Percentiles rank a stretch among this genome's conserved stretches.
Evolutionary conservation across 2,113 vertebrate species (phyloP).

Genomic region (Hemiprocne comata): DNA sequence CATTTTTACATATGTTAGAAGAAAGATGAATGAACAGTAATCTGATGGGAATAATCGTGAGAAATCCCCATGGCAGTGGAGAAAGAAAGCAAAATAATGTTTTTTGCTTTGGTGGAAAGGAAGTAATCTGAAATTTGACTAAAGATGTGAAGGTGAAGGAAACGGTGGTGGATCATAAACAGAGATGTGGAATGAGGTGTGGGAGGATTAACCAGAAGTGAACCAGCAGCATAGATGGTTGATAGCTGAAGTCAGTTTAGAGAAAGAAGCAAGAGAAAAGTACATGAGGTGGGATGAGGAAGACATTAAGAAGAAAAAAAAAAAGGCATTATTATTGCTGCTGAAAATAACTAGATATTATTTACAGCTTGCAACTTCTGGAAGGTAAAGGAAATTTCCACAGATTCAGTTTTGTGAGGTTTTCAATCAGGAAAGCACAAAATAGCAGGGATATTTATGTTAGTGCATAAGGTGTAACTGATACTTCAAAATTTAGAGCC

Average conservation of each 20-base stretch:
- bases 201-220: neutral
- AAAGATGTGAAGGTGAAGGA: neutral
- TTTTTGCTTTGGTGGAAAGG: neutral
- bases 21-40: neutral
- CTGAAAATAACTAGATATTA: slow-evolving; percentile 39
- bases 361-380: slow-evolving; percentile 29
- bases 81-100: neutral
- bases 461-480: neutral
- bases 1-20: neutral
- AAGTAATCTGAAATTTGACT: neutral
- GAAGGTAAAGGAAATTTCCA: slow-evolving; percentile 45
- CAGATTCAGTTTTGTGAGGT: neutral
- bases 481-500: neutral
- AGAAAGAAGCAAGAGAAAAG: neutral
- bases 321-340: neutral
- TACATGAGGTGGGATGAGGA: neutral
- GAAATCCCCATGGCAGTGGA: neutral
- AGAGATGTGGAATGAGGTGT: neutral
- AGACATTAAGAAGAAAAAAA: neutral
- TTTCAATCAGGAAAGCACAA: neutral
- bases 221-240: neutral
- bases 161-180: neutral
- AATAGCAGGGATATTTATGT: slow-evolving; percentile 14
- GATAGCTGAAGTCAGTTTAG: neutral
- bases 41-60: neutral